A percentile compares a stretch with the other conserved stretches of the same genome.
These are phyloP conservation scores for Phoxinus phoxinus DNA, from an alignment of 2,113 vertebrate genomes.

Conservation along the genomic window DNA sequence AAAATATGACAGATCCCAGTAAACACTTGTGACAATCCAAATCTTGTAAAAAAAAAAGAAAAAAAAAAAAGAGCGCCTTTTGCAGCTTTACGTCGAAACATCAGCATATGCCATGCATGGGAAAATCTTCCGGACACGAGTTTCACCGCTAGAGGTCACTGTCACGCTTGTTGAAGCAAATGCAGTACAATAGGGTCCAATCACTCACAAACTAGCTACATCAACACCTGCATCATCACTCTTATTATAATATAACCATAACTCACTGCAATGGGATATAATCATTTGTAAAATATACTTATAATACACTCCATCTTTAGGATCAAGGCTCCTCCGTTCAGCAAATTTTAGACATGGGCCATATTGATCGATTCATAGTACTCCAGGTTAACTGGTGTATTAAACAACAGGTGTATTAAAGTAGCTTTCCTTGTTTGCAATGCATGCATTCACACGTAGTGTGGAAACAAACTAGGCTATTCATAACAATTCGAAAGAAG, in stretches of 20 bases:
- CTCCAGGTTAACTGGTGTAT: too few relatives aligned
- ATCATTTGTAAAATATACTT: background rate
- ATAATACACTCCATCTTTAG: background rate
- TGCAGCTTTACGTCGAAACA: background rate
- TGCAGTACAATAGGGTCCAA: background rate
- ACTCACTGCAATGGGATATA: background rate
- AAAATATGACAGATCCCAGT: background rate
- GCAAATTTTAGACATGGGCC: background rate
- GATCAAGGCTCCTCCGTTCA: background rate
- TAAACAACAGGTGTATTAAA: background rate
- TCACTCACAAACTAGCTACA: background rate
- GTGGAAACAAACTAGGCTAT: too few relatives aligned
- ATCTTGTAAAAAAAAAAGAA: background rate
- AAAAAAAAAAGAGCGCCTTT: too few relatives aligned
- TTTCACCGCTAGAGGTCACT: constrained; percentile 46
- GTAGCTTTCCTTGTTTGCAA: background rate
- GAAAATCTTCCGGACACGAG: background rate
- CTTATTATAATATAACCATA: background rate
- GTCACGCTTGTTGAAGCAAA: background rate
- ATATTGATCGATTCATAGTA: background rate
- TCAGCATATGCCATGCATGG: background rate
- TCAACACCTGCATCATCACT: background rate
- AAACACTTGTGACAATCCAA: background rate
- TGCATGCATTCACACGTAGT: background rate
- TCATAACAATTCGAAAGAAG: background rate